Percentiles rank a stretch among this genome's conserved stretches.
Evolutionary conservation across 2,888 invertebrate genomes (phyloP).

Genomic region (Cryptosula pallasiana): DNA sequence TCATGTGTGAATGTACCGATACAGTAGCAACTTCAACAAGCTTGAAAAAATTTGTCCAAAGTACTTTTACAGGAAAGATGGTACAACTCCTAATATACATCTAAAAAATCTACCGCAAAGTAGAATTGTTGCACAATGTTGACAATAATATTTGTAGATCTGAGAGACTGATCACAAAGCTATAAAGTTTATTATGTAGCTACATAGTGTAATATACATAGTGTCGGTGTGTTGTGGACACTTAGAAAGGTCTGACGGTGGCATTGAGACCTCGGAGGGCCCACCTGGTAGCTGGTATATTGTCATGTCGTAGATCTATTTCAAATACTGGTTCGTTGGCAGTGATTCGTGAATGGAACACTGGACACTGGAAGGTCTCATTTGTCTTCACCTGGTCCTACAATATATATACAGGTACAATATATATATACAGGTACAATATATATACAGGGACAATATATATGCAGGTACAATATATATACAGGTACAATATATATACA

Average conservation of each 20-base stretch:
- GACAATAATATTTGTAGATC: background rate
- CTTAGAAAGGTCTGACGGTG: slow-evolving; percentile 49
- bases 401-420: slow-evolving; percentile 33
- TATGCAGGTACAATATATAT: too few species aligned
- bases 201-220: too few species aligned
- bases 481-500: too few species aligned
- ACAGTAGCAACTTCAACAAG: too few species aligned
- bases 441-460: too few species aligned
- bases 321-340: slow-evolving; percentile 44
- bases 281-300: slow-evolving; percentile 46
- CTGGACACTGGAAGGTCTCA: slow-evolving; percentile 49
- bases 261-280: slow-evolving; percentile 48
- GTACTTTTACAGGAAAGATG: too few species aligned
- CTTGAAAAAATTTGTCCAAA: too few species aligned
- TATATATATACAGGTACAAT: too few species aligned
- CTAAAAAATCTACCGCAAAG: too few species aligned
- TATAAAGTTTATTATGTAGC: background rate
- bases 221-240: too few species aligned
- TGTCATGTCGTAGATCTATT: slow-evolving; percentile 45
- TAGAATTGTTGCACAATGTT: background rate
- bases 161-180: background rate
- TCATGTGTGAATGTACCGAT: too few species aligned
- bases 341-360: slow-evolving; percentile 44
- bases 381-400: slow-evolving; percentile 41
- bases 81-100: too few species aligned